Base-by-base conservation (phyloP, 2,113 vertebrate species). In the Eonycteris spelaea region DNA sequence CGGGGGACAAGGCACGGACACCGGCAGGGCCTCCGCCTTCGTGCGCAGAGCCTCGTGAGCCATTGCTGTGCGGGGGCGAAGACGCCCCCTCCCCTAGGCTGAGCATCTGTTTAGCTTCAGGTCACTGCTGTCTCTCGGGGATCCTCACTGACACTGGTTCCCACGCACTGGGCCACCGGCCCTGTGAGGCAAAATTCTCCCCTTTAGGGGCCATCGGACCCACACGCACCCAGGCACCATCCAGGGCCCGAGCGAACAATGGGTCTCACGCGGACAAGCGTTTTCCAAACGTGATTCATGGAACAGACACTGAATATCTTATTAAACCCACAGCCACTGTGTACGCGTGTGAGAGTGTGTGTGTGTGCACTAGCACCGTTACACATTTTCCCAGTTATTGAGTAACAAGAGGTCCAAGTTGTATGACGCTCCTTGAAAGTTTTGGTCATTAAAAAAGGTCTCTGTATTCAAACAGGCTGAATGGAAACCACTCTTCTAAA, bases 161-260 rank as follows among this genome's bases (percentile, higher is more conserved):
- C 53, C 19, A 21, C 45, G 6, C 19, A 26, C 0, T 22, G 57
- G 15, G 90, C 19, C 63, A 14, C 53, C 22, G 26, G 57, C 7
- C 16, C 71, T 8, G 0, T 21, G 53, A 35, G 53, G 45, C 80
- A 53, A 80, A 30, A 82, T 38, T 2, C 26, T 85, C 82, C 67
- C 73, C 78, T 61, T 45, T 14, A 16, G 65, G 43, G 18, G 8
- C 73, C n/a, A 79, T 4, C 51, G 61, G 22, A n/a, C 11, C 38
- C 38, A 15, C 6, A 10, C 9, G 7, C 0, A 18, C 8, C 8
- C 7, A 43, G 63, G 18, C 22, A 7, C 18, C 48, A 9, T 24
- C 30, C 38, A 28, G 1, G 59, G 67, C 7, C 68, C 11, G 61
- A 91, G 67, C 40, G 73, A 77, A 38, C 1, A 57, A 28, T 10